Conservation (phyloP, 2,888 invertebrate species). For the Cheilosia urbana region DNA sequence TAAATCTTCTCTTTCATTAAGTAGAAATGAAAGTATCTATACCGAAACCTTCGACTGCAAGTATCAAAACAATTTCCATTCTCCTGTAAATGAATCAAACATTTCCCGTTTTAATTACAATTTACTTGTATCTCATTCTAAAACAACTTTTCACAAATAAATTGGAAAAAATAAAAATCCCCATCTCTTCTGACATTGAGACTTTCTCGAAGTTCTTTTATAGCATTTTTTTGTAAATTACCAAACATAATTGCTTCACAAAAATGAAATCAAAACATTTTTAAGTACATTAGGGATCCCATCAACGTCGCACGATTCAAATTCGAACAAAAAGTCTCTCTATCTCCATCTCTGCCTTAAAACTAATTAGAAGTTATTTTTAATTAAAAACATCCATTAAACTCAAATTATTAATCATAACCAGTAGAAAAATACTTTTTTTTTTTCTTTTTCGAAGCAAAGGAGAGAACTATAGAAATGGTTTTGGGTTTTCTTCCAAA, state of each 20-base stretch:
- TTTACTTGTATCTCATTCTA: too few species aligned
- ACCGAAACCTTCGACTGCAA: too few species aligned
- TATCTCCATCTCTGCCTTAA: not conserved
- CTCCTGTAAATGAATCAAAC: too few species aligned
- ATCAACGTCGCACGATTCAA: constrained; percentile 6
- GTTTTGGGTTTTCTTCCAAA: too few species aligned
- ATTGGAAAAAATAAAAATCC: not conserved
- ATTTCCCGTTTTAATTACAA: too few species aligned
- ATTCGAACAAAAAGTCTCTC: not conserved
- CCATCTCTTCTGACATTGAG: not conserved
- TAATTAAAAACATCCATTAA: constrained; percentile 61
- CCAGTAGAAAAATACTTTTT: not conserved
- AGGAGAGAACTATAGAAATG: too few species aligned
- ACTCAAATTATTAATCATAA: constrained; percentile 57
- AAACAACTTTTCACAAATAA: not conserved
- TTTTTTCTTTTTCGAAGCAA: not conserved
- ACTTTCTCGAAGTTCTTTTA: not conserved
- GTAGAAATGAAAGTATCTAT: too few species aligned
- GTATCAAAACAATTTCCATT: too few species aligned
- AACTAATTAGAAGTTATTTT: constrained; percentile 58
- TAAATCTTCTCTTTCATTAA: too few species aligned
- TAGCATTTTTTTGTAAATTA: not conserved
- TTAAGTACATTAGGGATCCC: constrained; percentile 8
- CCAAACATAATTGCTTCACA: constrained; percentile 1
- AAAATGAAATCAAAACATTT: constrained; percentile 9